Evolutionary conservation across 2,113 vertebrate species (phyloP), one percentile per base, ranked within the genome.

Genomic region (Alaudala cheleensis): DNA sequence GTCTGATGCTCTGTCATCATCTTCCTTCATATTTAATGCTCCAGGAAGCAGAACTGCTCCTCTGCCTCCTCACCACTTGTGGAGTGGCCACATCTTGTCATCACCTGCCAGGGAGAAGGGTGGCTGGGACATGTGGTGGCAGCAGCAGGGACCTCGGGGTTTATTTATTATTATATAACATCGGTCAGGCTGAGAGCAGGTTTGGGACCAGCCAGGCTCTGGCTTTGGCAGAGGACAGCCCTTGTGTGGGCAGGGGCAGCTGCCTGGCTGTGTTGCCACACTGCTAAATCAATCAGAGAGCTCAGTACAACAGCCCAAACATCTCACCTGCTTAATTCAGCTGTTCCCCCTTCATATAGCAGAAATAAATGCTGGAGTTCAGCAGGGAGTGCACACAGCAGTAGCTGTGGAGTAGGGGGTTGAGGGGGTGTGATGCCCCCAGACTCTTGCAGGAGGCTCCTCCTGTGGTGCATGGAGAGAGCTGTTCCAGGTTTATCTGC

Each of bases 1-100:
- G 53, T 69, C 87, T 78, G 95, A 5, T 82, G 81, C 82, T 92
- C 81, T 72, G 90, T 91, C 92, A 92, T 88, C 93, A 33, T 78
- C 85, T 70, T 50, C 62, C 67, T 53, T 29, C 45, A 8, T 34
- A 10, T 84, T 92, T 94, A 67, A 39, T 87, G 90, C 93, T 57
- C 4, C 2, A 2, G 93, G 93, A 96, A 70, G 91, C 82, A 57
- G 57, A 69, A 29, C 33, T 61, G 73, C 70, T 94, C 60, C 88
- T 85, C 83, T 93, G 85, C 76, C 66, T 84, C 26, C 21, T 42
- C 62, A 67, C 73, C 83, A 49, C 89, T 45, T 85, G 71, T 67
- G 49, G 67, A 88, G 88, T 71, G 93, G 34, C 91, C 74, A 15
- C 60, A 9, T 71, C 95, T 84, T 80, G 85, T 90, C 95, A 74